phyloP scores from a whole-genome alignment of 2,797 vertebrate species.

The Acipenser oxyrinchus region DNA sequence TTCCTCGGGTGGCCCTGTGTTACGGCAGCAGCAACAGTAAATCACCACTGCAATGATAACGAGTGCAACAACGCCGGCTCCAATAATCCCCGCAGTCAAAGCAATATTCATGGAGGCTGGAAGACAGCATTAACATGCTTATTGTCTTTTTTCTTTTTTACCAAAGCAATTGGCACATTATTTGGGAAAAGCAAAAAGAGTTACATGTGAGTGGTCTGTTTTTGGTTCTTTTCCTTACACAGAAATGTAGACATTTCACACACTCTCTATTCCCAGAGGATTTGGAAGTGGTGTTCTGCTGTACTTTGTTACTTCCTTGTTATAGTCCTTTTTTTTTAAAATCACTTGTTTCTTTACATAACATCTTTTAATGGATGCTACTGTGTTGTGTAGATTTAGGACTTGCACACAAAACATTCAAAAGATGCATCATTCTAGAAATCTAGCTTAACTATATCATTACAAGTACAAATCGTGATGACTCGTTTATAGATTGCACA shows the following conservation, averaged over 20 bases:
- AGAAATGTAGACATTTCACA: not conserved
- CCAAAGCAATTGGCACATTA: too few species aligned
- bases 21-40: slow-evolving; percentile 70
- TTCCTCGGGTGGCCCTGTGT: slow-evolving; percentile 28
- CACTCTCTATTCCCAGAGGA: not conserved
- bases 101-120: slow-evolving; percentile 73
- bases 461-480: too few species aligned
- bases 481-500: too few species aligned
- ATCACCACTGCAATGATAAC: slow-evolving; percentile 56
- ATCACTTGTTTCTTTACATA: too few species aligned
- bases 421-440: too few species aligned
- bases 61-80: slow-evolving; percentile 54
- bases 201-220: not conserved
- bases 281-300: too few species aligned
- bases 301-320: too few species aligned
- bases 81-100: slow-evolving; percentile 64
- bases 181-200: not conserved
- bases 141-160: not conserved
- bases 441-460: too few species aligned
- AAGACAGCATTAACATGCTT: not conserved
- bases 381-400: too few species aligned
- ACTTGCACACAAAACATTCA: too few species aligned
- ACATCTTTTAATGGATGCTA: too few species aligned
- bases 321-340: too few species aligned
- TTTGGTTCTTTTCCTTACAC: not conserved